phyloP scores from a whole-genome alignment of 2,797 vertebrate genomes.

The Platyrinchus mystaceus region DNA sequence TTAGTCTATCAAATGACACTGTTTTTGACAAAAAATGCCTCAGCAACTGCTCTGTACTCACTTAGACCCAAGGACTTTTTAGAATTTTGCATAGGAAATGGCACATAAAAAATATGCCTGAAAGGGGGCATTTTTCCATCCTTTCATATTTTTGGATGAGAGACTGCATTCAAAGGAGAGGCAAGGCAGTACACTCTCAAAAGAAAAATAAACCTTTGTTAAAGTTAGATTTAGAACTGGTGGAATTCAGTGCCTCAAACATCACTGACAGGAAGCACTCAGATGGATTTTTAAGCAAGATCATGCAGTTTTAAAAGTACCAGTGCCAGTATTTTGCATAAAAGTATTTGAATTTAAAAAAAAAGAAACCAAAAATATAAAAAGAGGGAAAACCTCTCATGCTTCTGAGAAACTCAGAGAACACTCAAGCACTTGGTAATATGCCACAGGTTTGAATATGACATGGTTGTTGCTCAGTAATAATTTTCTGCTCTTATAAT shows the following conservation, averaged over 20 bases:
- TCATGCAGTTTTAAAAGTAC: neutral
- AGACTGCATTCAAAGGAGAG: neutral
- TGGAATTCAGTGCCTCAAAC: slow-evolving; percentile 14
- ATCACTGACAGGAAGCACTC: neutral
- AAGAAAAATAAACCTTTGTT: slow-evolving; percentile 53
- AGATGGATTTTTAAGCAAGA: neutral
- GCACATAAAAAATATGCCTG: neutral
- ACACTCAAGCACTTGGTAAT: neutral
- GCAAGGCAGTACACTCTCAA: neutral
- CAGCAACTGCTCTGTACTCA: neutral
- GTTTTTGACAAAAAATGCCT: slow-evolving; percentile 5
- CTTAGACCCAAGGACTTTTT: neutral
- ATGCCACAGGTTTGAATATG: neutral
- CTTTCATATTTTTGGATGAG: slow-evolving; percentile 32
- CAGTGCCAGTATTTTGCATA: neutral
- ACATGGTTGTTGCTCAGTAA: neutral
- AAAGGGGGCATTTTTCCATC: slow-evolving; percentile 15
- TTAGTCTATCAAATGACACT: neutral
- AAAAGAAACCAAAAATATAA: fast-evolving
- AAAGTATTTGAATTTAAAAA: neutral
- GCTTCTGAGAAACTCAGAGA: neutral
- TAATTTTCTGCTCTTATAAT: slow-evolving; percentile 55
- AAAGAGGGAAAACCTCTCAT: neutral
- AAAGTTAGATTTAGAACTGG: slow-evolving; percentile 1
- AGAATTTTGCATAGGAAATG: neutral